phyloP scores from a whole-genome alignment of 2,888 invertebrate species.

The Drosophila affinis region DNA sequence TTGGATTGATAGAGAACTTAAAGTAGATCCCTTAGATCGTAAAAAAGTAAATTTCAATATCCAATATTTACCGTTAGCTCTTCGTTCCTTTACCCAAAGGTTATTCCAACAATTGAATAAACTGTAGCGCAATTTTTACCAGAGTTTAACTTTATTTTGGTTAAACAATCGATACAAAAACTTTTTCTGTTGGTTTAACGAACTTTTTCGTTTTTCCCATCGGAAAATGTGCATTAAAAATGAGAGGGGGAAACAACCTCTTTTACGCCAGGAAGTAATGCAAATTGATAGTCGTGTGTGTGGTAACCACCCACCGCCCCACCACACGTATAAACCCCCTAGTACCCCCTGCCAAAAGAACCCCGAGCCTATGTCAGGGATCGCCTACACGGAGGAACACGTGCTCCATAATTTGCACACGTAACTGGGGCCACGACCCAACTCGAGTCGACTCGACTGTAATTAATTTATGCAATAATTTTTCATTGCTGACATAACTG shows the following conservation, averaged over 20 bases:
- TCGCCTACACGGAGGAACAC: conserved; percentile 36
- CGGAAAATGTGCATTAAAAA: background rate
- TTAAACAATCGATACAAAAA: background rate
- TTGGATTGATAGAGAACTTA: no score
- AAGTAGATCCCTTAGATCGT: no score
- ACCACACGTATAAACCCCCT: conserved; percentile 56
- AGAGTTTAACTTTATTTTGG: no score
- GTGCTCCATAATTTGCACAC: conserved; percentile 33
- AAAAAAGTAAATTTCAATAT: no score
- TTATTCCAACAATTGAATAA: no score
- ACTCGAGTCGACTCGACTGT: conserved; percentile 42
- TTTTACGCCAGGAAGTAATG: conserved; percentile 31
- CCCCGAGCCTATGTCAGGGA: conserved; percentile 22
- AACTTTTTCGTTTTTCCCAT: background rate
- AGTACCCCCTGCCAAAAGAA: conserved; percentile 11
- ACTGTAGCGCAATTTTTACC: no score
- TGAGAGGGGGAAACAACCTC: background rate
- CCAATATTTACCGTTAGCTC: no score
- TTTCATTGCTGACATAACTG: conserved; percentile 76
- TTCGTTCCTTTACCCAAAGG: no score
- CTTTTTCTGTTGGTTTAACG: background rate
- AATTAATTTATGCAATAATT: conserved; percentile 79
- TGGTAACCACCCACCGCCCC: background rate
- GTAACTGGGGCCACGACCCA: background rate
- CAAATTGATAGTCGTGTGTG: conserved; percentile 58